Evolutionary conservation across 2,888 invertebrate genomes (phyloP).

Genomic region (Ectobius pallidus): DNA sequence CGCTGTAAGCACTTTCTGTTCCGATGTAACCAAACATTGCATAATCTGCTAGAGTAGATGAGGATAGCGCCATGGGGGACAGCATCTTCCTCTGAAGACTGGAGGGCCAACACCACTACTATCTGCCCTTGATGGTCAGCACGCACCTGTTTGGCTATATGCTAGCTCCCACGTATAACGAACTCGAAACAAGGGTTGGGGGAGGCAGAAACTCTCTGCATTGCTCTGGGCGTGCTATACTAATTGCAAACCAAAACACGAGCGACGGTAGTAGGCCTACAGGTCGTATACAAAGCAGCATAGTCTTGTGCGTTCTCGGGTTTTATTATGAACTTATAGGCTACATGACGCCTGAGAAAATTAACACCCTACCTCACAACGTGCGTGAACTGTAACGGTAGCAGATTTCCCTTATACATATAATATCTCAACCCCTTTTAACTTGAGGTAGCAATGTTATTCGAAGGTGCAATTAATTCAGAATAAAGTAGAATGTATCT

Average conservation of each 20-base stretch:
- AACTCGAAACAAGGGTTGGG: neutral
- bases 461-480: too few relatives aligned
- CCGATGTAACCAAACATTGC: neutral
- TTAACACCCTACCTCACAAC: neutral
- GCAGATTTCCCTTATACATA: too few relatives aligned
- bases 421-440: too few relatives aligned
- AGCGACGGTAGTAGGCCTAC: neutral
- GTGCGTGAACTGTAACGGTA: neutral
- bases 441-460: too few relatives aligned
- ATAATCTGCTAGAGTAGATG: neutral
- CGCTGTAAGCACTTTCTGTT: neutral
- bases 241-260: constrained; percentile 14
- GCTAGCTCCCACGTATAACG: constrained; percentile 10
- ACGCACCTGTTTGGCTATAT: constrained; percentile 2
- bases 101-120: neutral
- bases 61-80: neutral
- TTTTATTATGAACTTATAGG: neutral
- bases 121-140: neutral
- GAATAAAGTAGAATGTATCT: too few relatives aligned
- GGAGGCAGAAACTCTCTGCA: neutral
- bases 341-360: neutral
- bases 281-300: neutral
- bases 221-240: neutral
- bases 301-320: neutral
- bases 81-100: neutral